Percentiles rank a stretch among this genome's conserved stretches.
Evolutionary conservation across 92 coral and sea anemone species (phyloP).

Genomic region (Palythoa grandiflora): DNA sequence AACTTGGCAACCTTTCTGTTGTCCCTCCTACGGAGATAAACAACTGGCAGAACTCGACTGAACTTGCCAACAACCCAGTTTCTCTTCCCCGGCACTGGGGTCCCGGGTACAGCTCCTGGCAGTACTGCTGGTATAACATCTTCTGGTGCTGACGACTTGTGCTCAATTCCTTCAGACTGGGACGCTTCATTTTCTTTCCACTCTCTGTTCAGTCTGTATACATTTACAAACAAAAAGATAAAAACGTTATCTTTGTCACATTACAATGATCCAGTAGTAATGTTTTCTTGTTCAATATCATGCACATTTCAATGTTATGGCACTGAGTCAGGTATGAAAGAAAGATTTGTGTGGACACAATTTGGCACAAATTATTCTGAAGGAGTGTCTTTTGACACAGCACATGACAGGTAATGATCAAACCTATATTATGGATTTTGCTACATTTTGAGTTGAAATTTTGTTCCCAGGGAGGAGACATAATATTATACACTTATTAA

Average conservation of each 20-base stretch:
- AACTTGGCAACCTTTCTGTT: slow-evolving; percentile 82
- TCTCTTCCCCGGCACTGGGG: slow-evolving; percentile 82
- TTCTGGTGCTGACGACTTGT: neutral
- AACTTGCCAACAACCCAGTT: slow-evolving; percentile 99
- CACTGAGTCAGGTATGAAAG: too few species aligned
- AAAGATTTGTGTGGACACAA: too few species aligned
- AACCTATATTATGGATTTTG: too few species aligned
- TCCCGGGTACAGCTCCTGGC: slow-evolving; percentile 90
- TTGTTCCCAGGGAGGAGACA: too few species aligned
- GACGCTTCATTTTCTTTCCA: neutral
- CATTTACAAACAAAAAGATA: neutral
- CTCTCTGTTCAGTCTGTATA: slow-evolving; percentile 60
- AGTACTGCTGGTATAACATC: slow-evolving; percentile 37
- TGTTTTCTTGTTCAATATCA: too few species aligned
- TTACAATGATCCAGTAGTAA: neutral
- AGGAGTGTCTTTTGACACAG: too few species aligned
- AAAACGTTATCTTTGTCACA: neutral
- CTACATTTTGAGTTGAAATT: too few species aligned
- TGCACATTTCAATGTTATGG: too few species aligned
- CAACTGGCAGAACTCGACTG: slow-evolving; percentile 87
- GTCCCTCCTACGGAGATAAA: slow-evolving; percentile 82
- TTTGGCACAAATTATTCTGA: too few species aligned
- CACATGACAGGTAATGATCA: too few species aligned
- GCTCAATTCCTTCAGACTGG: neutral
- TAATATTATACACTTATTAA: too few species aligned